Conservation (phyloP, 2,113 vertebrate genomes). For the Abramis brama region DNA sequence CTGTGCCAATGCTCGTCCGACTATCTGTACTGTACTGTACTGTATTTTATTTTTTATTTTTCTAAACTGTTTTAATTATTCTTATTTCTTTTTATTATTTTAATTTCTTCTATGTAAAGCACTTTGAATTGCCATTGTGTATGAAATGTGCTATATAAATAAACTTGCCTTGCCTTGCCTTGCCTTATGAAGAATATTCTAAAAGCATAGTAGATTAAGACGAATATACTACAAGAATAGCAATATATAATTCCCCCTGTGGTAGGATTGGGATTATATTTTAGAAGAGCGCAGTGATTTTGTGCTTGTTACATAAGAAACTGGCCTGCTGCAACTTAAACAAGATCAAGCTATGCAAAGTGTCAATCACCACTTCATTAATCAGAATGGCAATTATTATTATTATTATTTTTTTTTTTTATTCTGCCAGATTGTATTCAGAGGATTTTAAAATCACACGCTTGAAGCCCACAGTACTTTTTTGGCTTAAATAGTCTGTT, state of each 20-base stretch:
- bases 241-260: slow-evolving; percentile 10
- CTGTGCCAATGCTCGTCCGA: no score
- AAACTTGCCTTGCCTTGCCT: no score
- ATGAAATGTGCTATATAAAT: no score
- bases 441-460: background rate
- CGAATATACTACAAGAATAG: background rate
- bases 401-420: no score
- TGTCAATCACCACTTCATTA: background rate
- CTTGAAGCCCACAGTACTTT: background rate
- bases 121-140: no score
- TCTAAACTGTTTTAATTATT: no score
- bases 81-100: no score
- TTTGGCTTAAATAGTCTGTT: no score
- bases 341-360: background rate
- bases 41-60: no score
- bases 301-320: background rate
- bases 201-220: slow-evolving; percentile 15
- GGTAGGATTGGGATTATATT: slow-evolving; percentile 10
- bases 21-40: no score
- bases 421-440: no score
- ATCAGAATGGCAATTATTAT: background rate
- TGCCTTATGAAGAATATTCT: slow-evolving; percentile 3
- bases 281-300: slow-evolving; percentile 1
- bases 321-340: background rate
- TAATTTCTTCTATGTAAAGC: no score